Evolutionary conservation across 2,797 vertebrate species (phyloP).

Genomic region (Denticeps clupeoides): DNA sequence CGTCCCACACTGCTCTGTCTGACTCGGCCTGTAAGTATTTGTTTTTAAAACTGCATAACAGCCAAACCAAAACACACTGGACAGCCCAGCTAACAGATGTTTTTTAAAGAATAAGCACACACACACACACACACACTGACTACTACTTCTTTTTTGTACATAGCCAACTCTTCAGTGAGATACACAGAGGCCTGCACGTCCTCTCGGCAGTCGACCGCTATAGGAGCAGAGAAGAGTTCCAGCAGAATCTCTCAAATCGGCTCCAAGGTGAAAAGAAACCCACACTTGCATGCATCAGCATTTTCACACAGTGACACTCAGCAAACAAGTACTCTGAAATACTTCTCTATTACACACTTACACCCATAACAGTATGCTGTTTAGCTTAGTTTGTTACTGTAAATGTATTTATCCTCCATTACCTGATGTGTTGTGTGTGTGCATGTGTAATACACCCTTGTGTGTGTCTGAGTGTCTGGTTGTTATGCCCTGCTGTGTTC

Average conservation of each 20-base stretch:
- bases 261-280: constrained; percentile 56
- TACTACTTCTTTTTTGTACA: constrained; percentile 9
- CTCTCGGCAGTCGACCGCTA: constrained; percentile 52
- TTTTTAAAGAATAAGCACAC: no score
- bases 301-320: neutral
- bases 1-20: constrained; percentile 56
- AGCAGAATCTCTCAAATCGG: constrained; percentile 52
- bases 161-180: constrained; percentile 69
- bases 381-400: neutral
- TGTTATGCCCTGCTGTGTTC: constrained; percentile 21
- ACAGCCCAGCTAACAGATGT: constrained; percentile 16
- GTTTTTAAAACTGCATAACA: constrained; percentile 8
- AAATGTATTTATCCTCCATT: neutral
- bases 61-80: neutral
- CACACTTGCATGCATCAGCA: neutral
- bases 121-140: constrained; percentile 3
- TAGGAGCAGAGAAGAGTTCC: constrained; percentile 59
- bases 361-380: neutral
- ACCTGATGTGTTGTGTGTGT: neutral
- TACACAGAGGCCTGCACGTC: constrained; percentile 71
- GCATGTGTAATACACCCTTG: neutral
- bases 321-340: neutral
- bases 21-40: constrained; percentile 69
- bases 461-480: neutral
- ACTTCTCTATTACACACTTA: neutral